Conservation (phyloP, 2,888 invertebrate species). For the Galeopsomyia nigrocyanea region DNA sequence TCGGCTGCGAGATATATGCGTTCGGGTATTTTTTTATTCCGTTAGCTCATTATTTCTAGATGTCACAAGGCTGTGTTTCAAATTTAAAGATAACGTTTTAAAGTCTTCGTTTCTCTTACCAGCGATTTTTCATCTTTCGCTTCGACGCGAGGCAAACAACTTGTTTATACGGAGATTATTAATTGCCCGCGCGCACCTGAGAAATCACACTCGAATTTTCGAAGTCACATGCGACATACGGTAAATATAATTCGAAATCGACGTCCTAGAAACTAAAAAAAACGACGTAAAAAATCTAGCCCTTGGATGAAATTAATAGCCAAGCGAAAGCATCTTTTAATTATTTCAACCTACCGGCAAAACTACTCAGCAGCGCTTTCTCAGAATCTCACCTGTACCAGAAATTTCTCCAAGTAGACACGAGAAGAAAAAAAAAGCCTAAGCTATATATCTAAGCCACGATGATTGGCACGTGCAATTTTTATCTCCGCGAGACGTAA, state of each 20-base stretch:
- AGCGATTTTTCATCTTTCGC: conserved; percentile 30
- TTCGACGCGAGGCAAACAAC: conserved; percentile 14
- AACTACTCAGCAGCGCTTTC: conserved; percentile 32
- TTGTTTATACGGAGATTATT: conserved; percentile 17
- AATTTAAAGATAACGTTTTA: conserved; percentile 35
- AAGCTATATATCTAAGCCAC: conserved; percentile 6
- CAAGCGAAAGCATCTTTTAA: conserved; percentile 28
- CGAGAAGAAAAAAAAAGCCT: background rate
- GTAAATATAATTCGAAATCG: too few species aligned
- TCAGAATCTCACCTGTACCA: conserved; percentile 36
- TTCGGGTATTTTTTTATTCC: conserved; percentile 31
- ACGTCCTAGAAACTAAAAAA: background rate
- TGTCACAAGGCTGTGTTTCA: conserved; percentile 28
- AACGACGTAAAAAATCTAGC: background rate
- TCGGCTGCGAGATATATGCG: conserved; percentile 8
- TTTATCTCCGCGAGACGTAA: conserved; percentile 50
- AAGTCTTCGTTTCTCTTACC: conserved; percentile 10
- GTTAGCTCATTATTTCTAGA: conserved; percentile 41
- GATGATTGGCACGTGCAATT: conserved; percentile 45
- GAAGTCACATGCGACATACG: too few species aligned
- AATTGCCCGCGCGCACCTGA: conserved; percentile 5
- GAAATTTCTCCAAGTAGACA: conserved; percentile 22
- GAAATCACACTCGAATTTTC: too few species aligned
- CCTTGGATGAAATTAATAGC: conserved; percentile 23
- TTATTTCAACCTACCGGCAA: conserved; percentile 37